phyloP scores from a whole-genome alignment of 2,888 invertebrate genomes.

The Acanthococcus lagerstroemiae region DNA sequence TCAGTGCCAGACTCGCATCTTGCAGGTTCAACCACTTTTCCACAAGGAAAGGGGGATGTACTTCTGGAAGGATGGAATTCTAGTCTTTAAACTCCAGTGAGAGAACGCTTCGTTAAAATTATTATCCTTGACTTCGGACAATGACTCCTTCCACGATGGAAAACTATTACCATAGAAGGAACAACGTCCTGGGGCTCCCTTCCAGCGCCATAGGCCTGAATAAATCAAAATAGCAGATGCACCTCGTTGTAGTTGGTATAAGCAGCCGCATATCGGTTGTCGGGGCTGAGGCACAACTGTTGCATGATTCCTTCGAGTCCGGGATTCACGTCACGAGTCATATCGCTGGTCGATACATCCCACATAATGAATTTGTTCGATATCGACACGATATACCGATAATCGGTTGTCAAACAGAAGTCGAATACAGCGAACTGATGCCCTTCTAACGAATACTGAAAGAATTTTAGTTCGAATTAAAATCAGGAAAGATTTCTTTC shows the following conservation, averaged over 20 bases:
- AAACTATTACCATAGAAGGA: no score
- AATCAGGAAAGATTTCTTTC: not conserved
- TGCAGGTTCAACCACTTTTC: no score
- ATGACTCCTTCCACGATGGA: no score
- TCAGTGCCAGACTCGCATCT: no score
- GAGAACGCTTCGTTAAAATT: no score
- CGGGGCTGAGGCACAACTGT: constrained; percentile 79
- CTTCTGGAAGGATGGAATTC: no score
- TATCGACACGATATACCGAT: constrained; percentile 86
- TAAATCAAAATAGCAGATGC: no score
- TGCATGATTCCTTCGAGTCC: constrained; percentile 95
- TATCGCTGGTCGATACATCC: constrained; percentile 90
- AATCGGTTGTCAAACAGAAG: constrained; percentile 78
- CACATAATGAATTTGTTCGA: constrained; percentile 95
- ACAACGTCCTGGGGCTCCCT: no score
- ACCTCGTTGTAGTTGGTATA: constrained; percentile 91
- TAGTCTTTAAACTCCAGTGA: no score
- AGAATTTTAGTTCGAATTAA: constrained; percentile 8
- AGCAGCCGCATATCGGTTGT: constrained; percentile 92
- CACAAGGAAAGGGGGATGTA: no score
- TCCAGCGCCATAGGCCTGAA: no score
- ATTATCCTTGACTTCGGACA: no score
- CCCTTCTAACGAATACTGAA: constrained; percentile 88
- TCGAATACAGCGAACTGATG: constrained; percentile 96
- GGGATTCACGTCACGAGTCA: constrained; percentile 85